A percentile compares a stretch with the other conserved stretches of the same genome.
phyloP scores from a whole-genome alignment of 2,888 invertebrate species.

The Octodonta nipae region DNA sequence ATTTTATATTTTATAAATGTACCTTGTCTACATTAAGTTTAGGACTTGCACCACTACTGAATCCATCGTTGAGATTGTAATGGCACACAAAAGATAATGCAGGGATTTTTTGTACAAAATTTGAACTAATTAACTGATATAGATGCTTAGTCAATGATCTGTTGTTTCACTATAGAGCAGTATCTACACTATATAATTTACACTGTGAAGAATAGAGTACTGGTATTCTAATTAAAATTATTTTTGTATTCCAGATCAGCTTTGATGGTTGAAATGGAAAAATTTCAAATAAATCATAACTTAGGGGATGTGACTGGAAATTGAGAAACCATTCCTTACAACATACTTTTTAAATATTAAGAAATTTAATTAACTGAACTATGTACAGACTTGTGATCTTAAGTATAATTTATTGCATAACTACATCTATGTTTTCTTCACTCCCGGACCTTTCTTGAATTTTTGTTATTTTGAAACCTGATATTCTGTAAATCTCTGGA shows the following conservation, averaged over 20 bases:
- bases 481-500: constrained; percentile 43
- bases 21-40: too few species aligned
- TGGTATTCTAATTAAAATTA: constrained; percentile 39
- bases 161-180: too few species aligned
- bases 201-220: too few species aligned
- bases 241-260: constrained; percentile 49
- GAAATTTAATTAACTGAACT: constrained; percentile 5
- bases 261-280: constrained; percentile 62
- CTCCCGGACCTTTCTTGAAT: constrained; percentile 1
- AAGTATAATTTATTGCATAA: constrained; percentile 8
- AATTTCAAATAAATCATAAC: constrained; percentile 31
- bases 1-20: too few species aligned
- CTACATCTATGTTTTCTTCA: constrained; percentile 7
- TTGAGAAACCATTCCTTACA: constrained; percentile 15
- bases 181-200: too few species aligned
- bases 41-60: too few species aligned
- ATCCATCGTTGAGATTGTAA: too few species aligned
- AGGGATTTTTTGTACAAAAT: too few species aligned
- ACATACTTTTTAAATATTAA: constrained; percentile 7
- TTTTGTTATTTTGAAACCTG: constrained; percentile 19
- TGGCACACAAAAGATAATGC: too few species aligned
- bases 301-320: constrained; percentile 34
- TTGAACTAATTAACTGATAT: too few species aligned
- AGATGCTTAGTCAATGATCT: too few species aligned
- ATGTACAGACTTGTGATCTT: constrained; percentile 9